phyloP scores from a whole-genome alignment of 2,888 invertebrate genomes.

The Caenorhabditis afra region DNA sequence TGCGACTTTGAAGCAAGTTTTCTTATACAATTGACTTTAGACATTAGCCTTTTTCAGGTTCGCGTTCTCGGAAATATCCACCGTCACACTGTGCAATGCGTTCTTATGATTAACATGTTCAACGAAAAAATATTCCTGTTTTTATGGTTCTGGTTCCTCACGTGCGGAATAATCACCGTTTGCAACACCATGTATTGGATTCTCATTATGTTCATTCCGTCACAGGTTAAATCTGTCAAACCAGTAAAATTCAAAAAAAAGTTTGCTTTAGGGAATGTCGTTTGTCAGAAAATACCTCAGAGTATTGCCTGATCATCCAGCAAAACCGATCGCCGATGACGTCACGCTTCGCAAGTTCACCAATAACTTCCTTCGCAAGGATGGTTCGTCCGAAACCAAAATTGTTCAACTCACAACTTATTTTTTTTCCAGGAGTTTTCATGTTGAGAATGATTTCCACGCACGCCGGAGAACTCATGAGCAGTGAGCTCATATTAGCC shows the following conservation, averaged over 20 bases:
- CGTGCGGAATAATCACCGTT: constrained; percentile 79
- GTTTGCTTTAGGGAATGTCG: constrained; percentile 77
- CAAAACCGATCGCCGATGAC: constrained; percentile 80
- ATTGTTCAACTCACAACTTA: background rate
- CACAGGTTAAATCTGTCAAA: constrained; percentile 68
- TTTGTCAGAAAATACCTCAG: constrained; percentile 80
- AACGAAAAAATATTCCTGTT: constrained; percentile 79
- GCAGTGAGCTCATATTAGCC: constrained; percentile 79
- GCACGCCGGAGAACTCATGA: constrained; percentile 81
- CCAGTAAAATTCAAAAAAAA: too few relatives aligned
- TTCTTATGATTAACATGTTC: constrained; percentile 81
- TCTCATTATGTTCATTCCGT: constrained; percentile 80
- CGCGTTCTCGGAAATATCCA: constrained; percentile 80
- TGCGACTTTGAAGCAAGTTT: constrained; percentile 81
- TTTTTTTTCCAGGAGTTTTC: constrained; percentile 76
- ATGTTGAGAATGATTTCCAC: constrained; percentile 81
- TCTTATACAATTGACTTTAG: too few relatives aligned
- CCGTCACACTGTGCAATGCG: constrained; percentile 80
- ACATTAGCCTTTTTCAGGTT: constrained; percentile 72
- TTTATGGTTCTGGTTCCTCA: constrained; percentile 80
- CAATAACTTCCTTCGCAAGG: constrained; percentile 80
- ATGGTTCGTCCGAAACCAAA: constrained; percentile 40
- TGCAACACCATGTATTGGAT: constrained; percentile 80
- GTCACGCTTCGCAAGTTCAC: constrained; percentile 80
- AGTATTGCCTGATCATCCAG: constrained; percentile 80